A percentile compares a stretch with the other conserved stretches of the same genome.
Evolutionary conservation across 1,140 invertebrate genomes (phyloP).

Genomic region (Trichoplusia ni): DNA sequence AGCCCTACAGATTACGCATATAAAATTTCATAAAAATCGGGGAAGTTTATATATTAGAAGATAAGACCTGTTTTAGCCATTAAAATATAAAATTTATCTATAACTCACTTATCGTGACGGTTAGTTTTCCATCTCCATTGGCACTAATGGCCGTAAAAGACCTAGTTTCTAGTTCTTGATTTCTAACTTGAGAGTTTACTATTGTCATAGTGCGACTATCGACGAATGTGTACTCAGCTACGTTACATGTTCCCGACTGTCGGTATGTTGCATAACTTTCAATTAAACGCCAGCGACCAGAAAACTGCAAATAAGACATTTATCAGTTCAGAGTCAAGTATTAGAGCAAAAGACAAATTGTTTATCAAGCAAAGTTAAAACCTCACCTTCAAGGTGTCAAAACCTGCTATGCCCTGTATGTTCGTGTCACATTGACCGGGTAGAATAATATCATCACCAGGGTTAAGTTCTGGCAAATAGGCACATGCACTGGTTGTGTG

Average conservation of each 20-base stretch:
- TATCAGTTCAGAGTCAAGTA: not conserved
- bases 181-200: conserved; percentile 52
- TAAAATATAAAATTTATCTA: not conserved
- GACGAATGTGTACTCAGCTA: conserved; percentile 43
- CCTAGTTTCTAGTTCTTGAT: conserved; percentile 41
- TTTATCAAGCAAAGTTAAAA: not conserved
- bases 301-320: conserved; percentile 39
- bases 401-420: conserved; percentile 47
- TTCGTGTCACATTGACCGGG: conserved; percentile 56
- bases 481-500: conserved; percentile 54
- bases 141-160: conserved; percentile 35
- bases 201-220: conserved; percentile 32
- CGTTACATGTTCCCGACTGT: conserved; percentile 48
- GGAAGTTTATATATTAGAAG: no score
- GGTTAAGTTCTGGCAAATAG: conserved; percentile 46
- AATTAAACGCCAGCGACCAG: conserved; percentile 49
- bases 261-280: conserved; percentile 48
- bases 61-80: no score
- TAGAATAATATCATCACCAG: conserved; percentile 46
- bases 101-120: conserved; percentile 43
- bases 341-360: not conserved
- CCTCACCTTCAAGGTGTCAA: conserved; percentile 46
- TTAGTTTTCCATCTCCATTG: conserved; percentile 45
- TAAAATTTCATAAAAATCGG: no score
- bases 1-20: no score